Evolutionary conservation across 2,113 vertebrate genomes (phyloP), one percentile per base, ranked within the genome.

Genomic region (Butorides virescens): DNA sequence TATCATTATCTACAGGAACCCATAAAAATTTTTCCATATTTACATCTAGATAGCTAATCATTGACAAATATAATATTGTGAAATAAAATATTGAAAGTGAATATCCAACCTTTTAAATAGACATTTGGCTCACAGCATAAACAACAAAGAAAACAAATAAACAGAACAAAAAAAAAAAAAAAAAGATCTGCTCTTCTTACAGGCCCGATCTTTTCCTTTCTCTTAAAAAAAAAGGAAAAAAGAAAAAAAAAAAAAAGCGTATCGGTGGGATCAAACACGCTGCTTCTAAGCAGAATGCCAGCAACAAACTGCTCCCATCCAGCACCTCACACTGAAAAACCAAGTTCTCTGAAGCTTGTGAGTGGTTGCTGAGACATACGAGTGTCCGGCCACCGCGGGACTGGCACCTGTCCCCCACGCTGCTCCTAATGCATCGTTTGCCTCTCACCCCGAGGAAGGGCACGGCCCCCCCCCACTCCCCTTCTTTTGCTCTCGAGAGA

Each of bases 61-160:
- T 55, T 95, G 97, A 97, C 97, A 98, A 97, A 98, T 95, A 98
- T 96, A 96, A 97, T 98, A 98, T 95, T 2, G 95, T 96, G 97
- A 97, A 97, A 98, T 98, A 98, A 98, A 97, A 98, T 97, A 98
- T 97, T 93, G 97, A 97, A 97, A 96, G 96, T 97, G 97, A 97
- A 92, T 97, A 98, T 52, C 94, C 96, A 97, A 97, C 91, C 93
- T 98, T 97, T 98, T 98, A 98, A 98, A 98, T 98, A 98, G 97
- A 98, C 96, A 95, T 98, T 98, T 98, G 98, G 98, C 97, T 98
- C 98, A 98, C 97, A 98, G 98, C 98, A 98, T 97, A 97, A 98
- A 98, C 96, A 96, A 96, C 97, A 97, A 91, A 93, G 84, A 95
- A 92, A 95, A 97, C 85, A 96, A 95, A 96, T 30, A 59, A 93